phyloP scores from a whole-genome alignment of 2,797 vertebrate species.

The Diplodus puntazzo region DNA sequence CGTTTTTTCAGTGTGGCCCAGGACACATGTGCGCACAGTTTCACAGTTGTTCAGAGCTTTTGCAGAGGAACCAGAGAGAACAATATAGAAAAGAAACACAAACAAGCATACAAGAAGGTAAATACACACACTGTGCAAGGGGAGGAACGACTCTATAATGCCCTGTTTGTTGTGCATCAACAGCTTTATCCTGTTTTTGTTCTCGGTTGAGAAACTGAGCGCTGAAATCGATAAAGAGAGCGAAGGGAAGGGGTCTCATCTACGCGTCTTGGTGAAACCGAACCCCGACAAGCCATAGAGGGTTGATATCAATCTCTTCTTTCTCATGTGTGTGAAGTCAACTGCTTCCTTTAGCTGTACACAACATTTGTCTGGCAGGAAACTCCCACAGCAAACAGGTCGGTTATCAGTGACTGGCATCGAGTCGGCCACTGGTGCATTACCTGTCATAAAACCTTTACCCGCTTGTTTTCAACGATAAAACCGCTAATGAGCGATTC shows the following conservation, averaged over 20 bases:
- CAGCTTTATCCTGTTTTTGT: slow-evolving; percentile 25
- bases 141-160: background rate
- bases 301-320: slow-evolving; percentile 38
- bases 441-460: slow-evolving; percentile 55
- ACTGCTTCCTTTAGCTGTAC: slow-evolving; percentile 52
- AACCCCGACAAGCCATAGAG: slow-evolving; percentile 2
- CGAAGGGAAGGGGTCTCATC: slow-evolving; percentile 12
- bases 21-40: background rate
- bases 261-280: background rate
- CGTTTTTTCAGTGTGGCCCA: too few species aligned
- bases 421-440: slow-evolving; percentile 54
- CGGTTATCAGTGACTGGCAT: slow-evolving; percentile 68
- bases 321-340: slow-evolving; percentile 23
- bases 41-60: background rate
- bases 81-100: slow-evolving; percentile 31
- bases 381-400: slow-evolving; percentile 63
- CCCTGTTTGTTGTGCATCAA: slow-evolving; percentile 8
- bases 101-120: slow-evolving; percentile 22
- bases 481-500: slow-evolving; percentile 27
- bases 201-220: background rate
- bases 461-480: slow-evolving; percentile 16
- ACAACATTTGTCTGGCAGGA: slow-evolving; percentile 61
- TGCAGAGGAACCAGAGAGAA: slow-evolving; percentile 14
- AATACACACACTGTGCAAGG: background rate
- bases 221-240: slow-evolving; percentile 14